Conservation (phyloP, 2,888 invertebrate genomes). For the Baccha elongata region DNA sequence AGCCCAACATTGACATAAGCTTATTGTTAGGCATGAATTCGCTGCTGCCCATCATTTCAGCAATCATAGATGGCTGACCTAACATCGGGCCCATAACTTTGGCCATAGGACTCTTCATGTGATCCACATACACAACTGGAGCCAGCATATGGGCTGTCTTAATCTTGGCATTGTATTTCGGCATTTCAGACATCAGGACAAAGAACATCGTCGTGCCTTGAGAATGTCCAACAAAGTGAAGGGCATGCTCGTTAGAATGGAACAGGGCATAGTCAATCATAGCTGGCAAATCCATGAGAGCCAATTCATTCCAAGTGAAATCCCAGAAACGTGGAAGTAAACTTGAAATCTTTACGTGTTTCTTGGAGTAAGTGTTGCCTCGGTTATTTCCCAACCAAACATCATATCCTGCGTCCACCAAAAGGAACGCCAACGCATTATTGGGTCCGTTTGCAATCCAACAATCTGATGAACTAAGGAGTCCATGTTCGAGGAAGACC, state of each 20-base stretch:
- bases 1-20: constrained; percentile 77
- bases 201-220: constrained; percentile 92
- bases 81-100: constrained; percentile 81
- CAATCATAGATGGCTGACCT: constrained; percentile 78
- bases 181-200: constrained; percentile 84
- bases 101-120: constrained; percentile 82
- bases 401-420: constrained; percentile 87
- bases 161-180: constrained; percentile 86
- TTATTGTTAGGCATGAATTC: constrained; percentile 86
- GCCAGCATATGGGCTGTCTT: constrained; percentile 87
- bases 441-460: constrained; percentile 88
- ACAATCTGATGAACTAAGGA: constrained; percentile 90
- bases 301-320: constrained; percentile 93
- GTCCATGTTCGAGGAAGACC: constrained; percentile 90
- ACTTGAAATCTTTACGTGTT: constrained; percentile 82
- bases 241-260: constrained; percentile 27
- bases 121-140: constrained; percentile 86
- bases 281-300: constrained; percentile 91
- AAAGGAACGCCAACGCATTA: constrained; percentile 83
- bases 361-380: constrained; percentile 84
- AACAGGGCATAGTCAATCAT: constrained; percentile 86
- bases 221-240: constrained; percentile 91
- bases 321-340: constrained; percentile 64
- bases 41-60: constrained; percentile 79
- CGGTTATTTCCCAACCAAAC: constrained; percentile 91